Percentiles rank a stretch among this genome's conserved stretches.
These are phyloP conservation scores for Heterodera filipjevi DNA, from an alignment of 2,888 invertebrate species.

Conservation along the genomic window DNA sequence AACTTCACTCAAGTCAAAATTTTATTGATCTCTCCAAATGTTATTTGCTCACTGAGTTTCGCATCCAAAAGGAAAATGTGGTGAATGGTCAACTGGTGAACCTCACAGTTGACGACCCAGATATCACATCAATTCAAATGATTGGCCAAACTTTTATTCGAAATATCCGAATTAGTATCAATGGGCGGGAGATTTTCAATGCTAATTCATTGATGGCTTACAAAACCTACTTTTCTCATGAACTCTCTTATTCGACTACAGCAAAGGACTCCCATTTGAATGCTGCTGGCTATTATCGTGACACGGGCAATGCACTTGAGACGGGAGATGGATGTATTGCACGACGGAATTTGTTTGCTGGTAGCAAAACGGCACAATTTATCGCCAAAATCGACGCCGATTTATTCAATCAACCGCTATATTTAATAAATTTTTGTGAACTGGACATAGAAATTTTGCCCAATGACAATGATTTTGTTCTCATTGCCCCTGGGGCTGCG, in stretches of 20 bases:
- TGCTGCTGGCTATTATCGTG: background rate
- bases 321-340: too few species aligned
- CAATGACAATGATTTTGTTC: background rate
- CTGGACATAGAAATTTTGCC: constrained; percentile 12
- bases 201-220: background rate
- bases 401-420: constrained; percentile 13
- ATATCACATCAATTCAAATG: background rate
- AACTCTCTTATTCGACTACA: constrained; percentile 3
- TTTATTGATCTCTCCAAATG: too few species aligned
- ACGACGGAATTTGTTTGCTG: too few species aligned
- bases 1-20: too few species aligned
- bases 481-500: background rate
- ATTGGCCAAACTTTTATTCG: constrained; percentile 16
- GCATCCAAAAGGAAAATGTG: too few species aligned
- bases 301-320: too few species aligned
- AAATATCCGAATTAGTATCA: background rate
- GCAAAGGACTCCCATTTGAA: background rate
- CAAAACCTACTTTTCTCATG: constrained; percentile 11
- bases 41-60: too few species aligned
- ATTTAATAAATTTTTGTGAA: constrained; percentile 13
- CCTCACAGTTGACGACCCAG: too few species aligned
- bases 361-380: background rate
- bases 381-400: constrained; percentile 14
- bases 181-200: constrained; percentile 7
- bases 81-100: too few species aligned